Conservation (phyloP, 2,113 vertebrate genomes). For the Rhizomys pruinosus region DNA sequence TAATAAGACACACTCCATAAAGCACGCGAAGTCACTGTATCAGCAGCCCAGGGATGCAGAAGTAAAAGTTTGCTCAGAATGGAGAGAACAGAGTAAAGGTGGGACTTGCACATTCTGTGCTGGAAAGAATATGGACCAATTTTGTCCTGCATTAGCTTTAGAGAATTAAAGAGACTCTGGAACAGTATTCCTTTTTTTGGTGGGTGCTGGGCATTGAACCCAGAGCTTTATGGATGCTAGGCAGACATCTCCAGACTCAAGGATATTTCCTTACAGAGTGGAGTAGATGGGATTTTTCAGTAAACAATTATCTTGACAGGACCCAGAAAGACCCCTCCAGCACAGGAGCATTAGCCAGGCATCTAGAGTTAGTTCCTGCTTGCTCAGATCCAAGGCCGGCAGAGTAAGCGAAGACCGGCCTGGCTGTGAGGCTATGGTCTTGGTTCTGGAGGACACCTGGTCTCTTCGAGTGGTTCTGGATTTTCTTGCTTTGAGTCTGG, state of each 20-base stretch:
- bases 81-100: neutral
- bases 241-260: neutral
- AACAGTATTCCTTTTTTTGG: neutral
- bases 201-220: neutral
- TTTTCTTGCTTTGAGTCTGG: neutral
- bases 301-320: fast-evolving
- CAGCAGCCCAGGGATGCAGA: neutral
- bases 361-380: too few relatives aligned
- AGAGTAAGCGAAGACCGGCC: too few relatives aligned
- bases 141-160: neutral
- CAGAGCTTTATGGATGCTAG: neutral
- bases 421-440: neutral
- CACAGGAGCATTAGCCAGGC: neutral
- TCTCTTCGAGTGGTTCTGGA: too few relatives aligned
- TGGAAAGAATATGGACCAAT: too few relatives aligned
- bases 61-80: neutral
- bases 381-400: too few relatives aligned
- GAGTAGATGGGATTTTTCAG: too few relatives aligned
- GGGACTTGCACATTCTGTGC: neutral
- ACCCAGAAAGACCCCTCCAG: neutral
- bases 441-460: neutral
- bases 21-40: constrained; percentile 36
- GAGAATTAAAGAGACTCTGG: neutral
- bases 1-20: constrained; percentile 48
- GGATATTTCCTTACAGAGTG: neutral